Conservation (phyloP, 2,113 vertebrate species). For the Alouatta palliata region DNA sequence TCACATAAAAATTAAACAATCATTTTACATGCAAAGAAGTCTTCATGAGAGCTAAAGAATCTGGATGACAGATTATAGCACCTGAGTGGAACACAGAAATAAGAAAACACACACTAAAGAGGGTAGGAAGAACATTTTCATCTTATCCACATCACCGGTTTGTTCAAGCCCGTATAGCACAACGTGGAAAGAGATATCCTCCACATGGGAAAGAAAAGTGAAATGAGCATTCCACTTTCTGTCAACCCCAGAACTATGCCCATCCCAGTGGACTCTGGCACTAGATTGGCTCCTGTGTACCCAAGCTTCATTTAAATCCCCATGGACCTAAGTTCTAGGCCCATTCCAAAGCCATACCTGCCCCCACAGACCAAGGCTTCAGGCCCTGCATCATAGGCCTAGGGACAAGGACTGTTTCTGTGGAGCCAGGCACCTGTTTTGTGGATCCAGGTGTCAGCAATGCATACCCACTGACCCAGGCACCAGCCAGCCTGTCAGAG, state of each 20-base stretch:
- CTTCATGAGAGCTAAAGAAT: not conserved
- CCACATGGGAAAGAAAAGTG: not conserved
- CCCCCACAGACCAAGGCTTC: not conserved
- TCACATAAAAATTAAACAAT: not conserved
- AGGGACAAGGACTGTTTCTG: not conserved
- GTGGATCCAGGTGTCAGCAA: rapidly evolving
- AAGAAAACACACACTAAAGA: not conserved
- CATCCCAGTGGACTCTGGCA: not conserved
- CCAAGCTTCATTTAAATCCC: not conserved
- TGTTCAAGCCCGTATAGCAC: not conserved
- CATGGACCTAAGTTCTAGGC: not conserved
- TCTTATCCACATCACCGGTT: not conserved
- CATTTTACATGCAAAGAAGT: not conserved
- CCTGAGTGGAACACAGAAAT: not conserved
- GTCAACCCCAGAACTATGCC: not conserved
- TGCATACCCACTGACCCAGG: not conserved
- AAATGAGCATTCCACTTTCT: not conserved
- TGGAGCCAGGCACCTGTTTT: not conserved
- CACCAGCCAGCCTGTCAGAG: not conserved
- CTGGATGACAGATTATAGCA: not conserved
- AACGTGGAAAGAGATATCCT: not conserved
- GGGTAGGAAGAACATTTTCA: not conserved
- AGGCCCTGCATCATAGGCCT: rapidly evolving
- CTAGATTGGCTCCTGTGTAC: not conserved
- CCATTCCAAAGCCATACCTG: too few species aligned